Conservation (phyloP, 2,888 invertebrate species). For the Drosophila algonquin region DNA sequence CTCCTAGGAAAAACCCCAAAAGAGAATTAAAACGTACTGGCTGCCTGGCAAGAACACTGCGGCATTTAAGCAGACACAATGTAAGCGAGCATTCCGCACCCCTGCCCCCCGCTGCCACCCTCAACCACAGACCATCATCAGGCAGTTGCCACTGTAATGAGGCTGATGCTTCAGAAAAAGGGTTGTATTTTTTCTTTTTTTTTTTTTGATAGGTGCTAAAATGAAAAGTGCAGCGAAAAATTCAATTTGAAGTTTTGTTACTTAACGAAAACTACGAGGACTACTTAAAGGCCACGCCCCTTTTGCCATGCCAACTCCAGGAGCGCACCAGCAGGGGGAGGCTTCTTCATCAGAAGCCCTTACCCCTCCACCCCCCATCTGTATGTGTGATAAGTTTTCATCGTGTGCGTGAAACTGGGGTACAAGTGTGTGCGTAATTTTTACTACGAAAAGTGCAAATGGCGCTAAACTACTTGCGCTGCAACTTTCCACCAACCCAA, state of each 20-base stretch:
- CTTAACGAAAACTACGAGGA: slow-evolving; percentile 76
- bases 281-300: slow-evolving; percentile 72
- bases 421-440: slow-evolving; percentile 66
- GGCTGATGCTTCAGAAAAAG: slow-evolving; percentile 51
- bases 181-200: background rate
- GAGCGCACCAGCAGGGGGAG: background rate
- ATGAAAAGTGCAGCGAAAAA: slow-evolving; percentile 73
- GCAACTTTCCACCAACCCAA: slow-evolving; percentile 74
- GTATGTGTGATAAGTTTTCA: slow-evolving; percentile 61
- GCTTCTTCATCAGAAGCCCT: slow-evolving; percentile 42
- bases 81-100: slow-evolving; percentile 29
- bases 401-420: slow-evolving; percentile 25
- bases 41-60: slow-evolving; percentile 51
- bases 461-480: slow-evolving; percentile 78
- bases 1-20: slow-evolving; percentile 30
- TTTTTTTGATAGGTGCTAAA: slow-evolving; percentile 76
- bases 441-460: slow-evolving; percentile 80
- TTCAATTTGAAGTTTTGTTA: slow-evolving; percentile 79
- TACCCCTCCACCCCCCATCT: slow-evolving; percentile 8
- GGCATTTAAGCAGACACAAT: slow-evolving; percentile 63
- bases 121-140: slow-evolving; percentile 22
- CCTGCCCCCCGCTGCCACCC: background rate
- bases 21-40: slow-evolving; percentile 54
- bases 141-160: slow-evolving; percentile 58
- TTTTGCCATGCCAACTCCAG: slow-evolving; percentile 7